Conservation (phyloP, 1,140 invertebrate genomes). For the Danaus melanippus region DNA sequence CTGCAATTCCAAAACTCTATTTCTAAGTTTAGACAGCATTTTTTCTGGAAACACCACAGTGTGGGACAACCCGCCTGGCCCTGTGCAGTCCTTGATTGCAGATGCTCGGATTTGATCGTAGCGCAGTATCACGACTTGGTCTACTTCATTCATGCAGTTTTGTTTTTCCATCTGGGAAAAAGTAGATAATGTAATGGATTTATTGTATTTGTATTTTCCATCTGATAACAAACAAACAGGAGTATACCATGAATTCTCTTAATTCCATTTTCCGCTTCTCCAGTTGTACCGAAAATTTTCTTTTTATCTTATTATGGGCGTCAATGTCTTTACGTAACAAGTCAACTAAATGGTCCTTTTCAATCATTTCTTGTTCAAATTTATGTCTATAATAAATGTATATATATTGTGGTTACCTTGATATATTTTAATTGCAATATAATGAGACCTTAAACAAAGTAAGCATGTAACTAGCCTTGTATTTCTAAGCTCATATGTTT, state of each 20-base stretch:
- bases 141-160: conserved; percentile 60
- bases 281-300: conserved; percentile 50
- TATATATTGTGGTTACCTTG: conserved; percentile 7
- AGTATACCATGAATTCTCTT: conserved; percentile 55
- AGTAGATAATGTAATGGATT: no score
- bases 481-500: conserved; percentile 75
- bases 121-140: conserved; percentile 48
- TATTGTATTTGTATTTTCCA: no score
- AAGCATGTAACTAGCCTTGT: conserved; percentile 45
- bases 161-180: conserved; percentile 58
- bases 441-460: conserved; percentile 28
- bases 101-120: conserved; percentile 56
- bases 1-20: conserved; percentile 48
- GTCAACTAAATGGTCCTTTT: conserved; percentile 50
- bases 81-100: conserved; percentile 42
- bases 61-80: conserved; percentile 42
- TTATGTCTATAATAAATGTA: conserved; percentile 38
- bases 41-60: conserved; percentile 53
- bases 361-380: conserved; percentile 57
- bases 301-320: conserved; percentile 53
- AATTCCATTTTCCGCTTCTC: conserved; percentile 55
- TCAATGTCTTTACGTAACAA: conserved; percentile 54
- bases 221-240: neutral
- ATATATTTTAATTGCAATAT: conserved; percentile 9
- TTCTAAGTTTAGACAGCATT: conserved; percentile 36